Percentiles rank a stretch among this genome's conserved stretches.
Evolutionary conservation across 2,888 invertebrate species (phyloP).

Genomic region (Stramonita haemastoma): DNA sequence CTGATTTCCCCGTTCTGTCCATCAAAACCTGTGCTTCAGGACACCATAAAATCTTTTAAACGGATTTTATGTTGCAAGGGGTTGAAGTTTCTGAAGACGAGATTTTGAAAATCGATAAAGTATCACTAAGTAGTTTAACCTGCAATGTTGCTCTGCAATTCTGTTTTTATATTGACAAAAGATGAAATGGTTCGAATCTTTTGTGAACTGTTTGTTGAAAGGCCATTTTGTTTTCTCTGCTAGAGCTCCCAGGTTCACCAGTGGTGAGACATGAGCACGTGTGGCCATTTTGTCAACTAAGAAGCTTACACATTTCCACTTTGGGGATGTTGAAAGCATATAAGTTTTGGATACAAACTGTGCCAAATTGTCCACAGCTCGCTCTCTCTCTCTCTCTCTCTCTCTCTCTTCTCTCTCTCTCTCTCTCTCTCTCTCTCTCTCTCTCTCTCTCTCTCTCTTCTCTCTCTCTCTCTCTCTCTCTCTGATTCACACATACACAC

Average conservation of each 20-base stretch:
- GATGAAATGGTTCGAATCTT: background rate
- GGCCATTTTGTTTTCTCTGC: background rate
- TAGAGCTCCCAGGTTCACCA: too few species aligned
- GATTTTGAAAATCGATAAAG: too few species aligned
- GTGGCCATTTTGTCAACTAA: background rate
- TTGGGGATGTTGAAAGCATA: background rate
- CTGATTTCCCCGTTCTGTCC: too few species aligned
- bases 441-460: slow-evolving; percentile 17
- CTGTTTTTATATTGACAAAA: too few species aligned
- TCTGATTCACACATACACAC: too few species aligned
- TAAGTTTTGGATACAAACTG: background rate
- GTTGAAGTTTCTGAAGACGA: too few species aligned
- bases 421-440: slow-evolving; percentile 6
- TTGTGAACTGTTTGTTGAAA: too few species aligned
- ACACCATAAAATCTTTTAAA: too few species aligned
- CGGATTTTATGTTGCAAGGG: background rate
- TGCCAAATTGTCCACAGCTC: background rate
- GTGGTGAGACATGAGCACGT: background rate
- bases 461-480: background rate
- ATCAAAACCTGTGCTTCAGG: too few species aligned
- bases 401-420: background rate
- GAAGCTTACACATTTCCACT: background rate
- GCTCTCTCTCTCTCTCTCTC: background rate
- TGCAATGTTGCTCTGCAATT: too few species aligned
- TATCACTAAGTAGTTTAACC: too few species aligned